phyloP scores from a whole-genome alignment of 1,140 invertebrate genomes.

The Drosophila carrolli region DNA sequence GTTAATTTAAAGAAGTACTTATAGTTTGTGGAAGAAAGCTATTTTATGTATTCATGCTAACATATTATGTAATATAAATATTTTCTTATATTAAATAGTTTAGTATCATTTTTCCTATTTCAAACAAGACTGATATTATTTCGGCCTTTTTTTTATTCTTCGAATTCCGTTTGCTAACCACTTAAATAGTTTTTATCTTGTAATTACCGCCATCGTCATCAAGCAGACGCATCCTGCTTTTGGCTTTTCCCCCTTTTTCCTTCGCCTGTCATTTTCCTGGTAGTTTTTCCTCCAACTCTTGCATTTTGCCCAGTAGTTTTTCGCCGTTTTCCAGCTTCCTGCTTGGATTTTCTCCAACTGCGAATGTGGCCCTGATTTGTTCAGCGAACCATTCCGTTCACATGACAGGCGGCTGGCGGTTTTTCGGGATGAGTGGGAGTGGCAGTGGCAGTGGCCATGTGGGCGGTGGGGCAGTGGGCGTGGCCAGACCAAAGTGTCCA shows the following conservation, averaged over 20 bases:
- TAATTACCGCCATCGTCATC: slow-evolving; percentile 78
- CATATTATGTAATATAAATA: too few relatives aligned
- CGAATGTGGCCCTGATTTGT: slow-evolving; percentile 70
- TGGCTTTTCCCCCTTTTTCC: background rate
- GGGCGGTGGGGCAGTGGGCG: slow-evolving; percentile 33
- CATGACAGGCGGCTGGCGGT: background rate
- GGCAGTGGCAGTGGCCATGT: background rate
- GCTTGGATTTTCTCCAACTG: slow-evolving; percentile 17
- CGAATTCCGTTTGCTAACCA: slow-evolving; percentile 45
- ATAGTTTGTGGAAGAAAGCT: too few relatives aligned
- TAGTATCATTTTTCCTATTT: background rate
- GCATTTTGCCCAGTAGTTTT: slow-evolving; percentile 18
- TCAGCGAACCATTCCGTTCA: slow-evolving; percentile 44
- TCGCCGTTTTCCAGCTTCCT: slow-evolving; percentile 25
- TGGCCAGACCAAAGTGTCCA: slow-evolving; percentile 48
- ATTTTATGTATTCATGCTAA: too few relatives aligned
- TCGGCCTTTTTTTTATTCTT: background rate
- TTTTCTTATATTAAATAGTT: background rate
- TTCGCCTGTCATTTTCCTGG: slow-evolving; percentile 10
- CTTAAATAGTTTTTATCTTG: slow-evolving; percentile 81
- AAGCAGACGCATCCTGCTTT: slow-evolving; percentile 61
- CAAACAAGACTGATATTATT: background rate
- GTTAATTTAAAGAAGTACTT: too few relatives aligned
- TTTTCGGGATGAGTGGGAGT: background rate
- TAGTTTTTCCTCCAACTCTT: slow-evolving; percentile 18